These are phyloP conservation scores for Sciurus niger DNA, from an alignment of 2,113 vertebrate species.

Conservation along the genomic window DNA sequence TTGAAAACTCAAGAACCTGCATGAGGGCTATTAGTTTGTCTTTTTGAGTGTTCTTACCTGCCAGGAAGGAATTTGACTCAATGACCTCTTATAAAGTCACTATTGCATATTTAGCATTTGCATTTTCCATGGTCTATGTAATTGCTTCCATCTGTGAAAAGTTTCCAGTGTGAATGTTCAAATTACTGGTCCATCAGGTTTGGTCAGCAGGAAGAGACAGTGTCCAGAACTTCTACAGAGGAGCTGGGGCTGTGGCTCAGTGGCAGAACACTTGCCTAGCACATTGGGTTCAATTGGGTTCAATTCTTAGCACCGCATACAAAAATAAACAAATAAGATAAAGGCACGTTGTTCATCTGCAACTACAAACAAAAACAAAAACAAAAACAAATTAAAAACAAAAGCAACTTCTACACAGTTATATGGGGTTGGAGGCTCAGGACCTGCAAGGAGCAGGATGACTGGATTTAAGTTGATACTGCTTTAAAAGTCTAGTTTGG, in stretches of 20 bases:
- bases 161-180: background rate
- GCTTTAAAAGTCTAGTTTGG: background rate
- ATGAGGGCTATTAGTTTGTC: background rate
- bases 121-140: background rate
- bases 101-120: background rate
- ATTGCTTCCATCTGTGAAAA: background rate
- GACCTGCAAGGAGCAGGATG: background rate
- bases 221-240: background rate
- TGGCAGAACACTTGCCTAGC: too few species aligned
- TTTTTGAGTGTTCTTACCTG: background rate
- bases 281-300: too few species aligned
- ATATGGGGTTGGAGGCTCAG: background rate
- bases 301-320: too few species aligned
- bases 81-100: background rate
- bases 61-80: background rate
- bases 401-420: background rate
- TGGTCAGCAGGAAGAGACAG: background rate
- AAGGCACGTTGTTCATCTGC: too few species aligned
- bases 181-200: background rate
- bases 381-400: too few species aligned
- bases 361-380: too few species aligned
- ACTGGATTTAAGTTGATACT: background rate
- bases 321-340: too few species aligned
- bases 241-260: too few species aligned
- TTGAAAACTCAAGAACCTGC: background rate